phyloP scores from a whole-genome alignment of 2,888 invertebrate species.

The Odontothrips loti region DNA sequence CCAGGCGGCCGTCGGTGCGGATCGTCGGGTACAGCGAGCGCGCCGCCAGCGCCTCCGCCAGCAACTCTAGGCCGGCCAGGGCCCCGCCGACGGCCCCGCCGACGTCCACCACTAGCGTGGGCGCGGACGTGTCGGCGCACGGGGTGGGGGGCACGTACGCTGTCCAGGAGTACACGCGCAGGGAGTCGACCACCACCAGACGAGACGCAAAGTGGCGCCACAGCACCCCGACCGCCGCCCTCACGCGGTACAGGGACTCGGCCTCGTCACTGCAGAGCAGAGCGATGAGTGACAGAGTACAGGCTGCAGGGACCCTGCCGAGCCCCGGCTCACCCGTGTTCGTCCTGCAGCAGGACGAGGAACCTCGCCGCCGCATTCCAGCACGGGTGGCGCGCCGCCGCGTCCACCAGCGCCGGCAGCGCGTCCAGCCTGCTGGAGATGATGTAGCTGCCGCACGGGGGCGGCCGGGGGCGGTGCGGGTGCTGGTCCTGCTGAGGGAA shows the following conservation, averaged over 20 bases:
- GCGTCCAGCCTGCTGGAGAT: constrained; percentile 37
- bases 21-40: constrained; percentile 29
- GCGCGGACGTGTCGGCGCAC: neutral
- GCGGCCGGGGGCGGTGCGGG: neutral
- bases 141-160: neutral
- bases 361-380: constrained; percentile 20
- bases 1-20: neutral
- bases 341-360: constrained; percentile 9
- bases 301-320: too few species aligned
- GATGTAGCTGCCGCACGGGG: constrained; percentile 28
- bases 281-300: too few species aligned
- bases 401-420: constrained; percentile 41
- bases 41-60: constrained; percentile 4
- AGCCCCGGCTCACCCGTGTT: neutral
- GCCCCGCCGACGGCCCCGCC: neutral
- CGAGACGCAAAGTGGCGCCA: constrained; percentile 15
- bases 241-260: constrained; percentile 9
- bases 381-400: constrained; percentile 19
- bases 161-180: neutral
- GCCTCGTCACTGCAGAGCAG: neutral
- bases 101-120: neutral
- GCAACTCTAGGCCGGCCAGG: neutral
- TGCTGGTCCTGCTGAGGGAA: too few species aligned
- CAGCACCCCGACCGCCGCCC: constrained; percentile 14
- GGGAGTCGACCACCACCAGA: neutral